Evolutionary conservation across 2,113 vertebrate species (phyloP), one percentile per base, ranked within the genome.

Genomic region (Aix galericulata): DNA sequence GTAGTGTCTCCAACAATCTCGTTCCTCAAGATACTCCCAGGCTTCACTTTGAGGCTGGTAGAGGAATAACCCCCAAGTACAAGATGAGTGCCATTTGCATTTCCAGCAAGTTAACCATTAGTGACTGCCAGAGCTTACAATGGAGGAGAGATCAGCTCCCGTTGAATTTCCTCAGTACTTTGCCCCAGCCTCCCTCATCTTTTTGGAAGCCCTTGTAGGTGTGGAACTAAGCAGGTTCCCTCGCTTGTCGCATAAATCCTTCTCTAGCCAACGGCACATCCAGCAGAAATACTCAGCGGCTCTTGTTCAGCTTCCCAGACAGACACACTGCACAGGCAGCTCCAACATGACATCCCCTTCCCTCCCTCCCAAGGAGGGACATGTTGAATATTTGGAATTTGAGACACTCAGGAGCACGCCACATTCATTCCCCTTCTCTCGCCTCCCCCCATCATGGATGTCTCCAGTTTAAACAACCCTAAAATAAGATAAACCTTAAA

Each of bases 101-200:
- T 71, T 72, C 56, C 53, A 84, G 34, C 66, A 89, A 78, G 88
- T 81, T 34, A 91, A 69, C 74, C 26, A 79, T 34, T 44, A 64
- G 22, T 38, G 73, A 68, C 38, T 72, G 26, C 23, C 44, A 79
- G 44, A 89, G 14, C 32, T 72, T 66, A 58, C 11, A 72, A 38
- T 7, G 16, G 32, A 91, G 13, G 11, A 52, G 34, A 50, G 31
- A 31, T n/a, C 22, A 32, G 34, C 38, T 86, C 46, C 25, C 27
- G 50, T 17, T 67, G 18, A 81, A 82, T 46, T 74, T 38, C 42
- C 58, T 60, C 60, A 42, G 34, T 77, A 67, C 15, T 85, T 32
- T 48, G 26, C 13, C 22, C 8, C 42, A 17, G 6, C 0, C 0
- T 9, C 42, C 55, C 11, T 12, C 46, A 26, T 8, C 17, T 56